Base-by-base conservation (phyloP, 2,113 vertebrate genomes). In the Gallinago jamesoni region DNA sequence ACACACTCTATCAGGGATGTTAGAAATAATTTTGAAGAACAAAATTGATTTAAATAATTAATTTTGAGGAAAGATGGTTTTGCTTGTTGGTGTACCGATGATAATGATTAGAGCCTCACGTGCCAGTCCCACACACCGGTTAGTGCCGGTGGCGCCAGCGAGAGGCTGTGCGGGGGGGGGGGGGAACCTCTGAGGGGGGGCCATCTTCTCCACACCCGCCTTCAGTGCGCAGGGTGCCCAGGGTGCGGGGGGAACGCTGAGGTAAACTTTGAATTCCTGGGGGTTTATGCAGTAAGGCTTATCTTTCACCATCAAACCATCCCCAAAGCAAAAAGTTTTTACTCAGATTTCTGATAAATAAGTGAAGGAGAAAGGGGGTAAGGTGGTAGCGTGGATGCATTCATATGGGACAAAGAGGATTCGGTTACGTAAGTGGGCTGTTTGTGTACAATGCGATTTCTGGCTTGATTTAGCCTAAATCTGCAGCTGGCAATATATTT, bases 61-160 rank as follows among this genome's bases (percentile, higher is more conserved):
- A 2, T 53, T 60, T 63, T 68, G 28, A 22, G 27, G 15, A 59
- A 52, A 8, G 31, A 24, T 14, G 45, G 19, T 30, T 23, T 43
- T 33, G 50, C 14, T 52, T 53, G 27, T 18, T 7, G 24, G 17
- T 53, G 67, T 47, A 59, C 30, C 14, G 7, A 33, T 30, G 35
- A 18, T 67, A 33, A 45, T 45, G 59, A 41, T n/a, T 41, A 55
- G 50, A 79, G 50, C 19, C 35, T 68, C 16, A 8, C 27, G 12
- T 63, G 55, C 15, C 41, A 20, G 31, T 30, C 41, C 8, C 5
- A 41, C 12, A 25, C 5, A 14, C 10, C 6, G 14, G 33, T 45
- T n/a, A 28, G 55, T 18, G 18, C 30, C 1, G 2, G 27, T n/a
- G 55, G 27, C 0, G 0, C 37, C 30, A 18, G 7, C 18, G 7